Evolutionary conservation across 2,797 vertebrate species (phyloP).

Genomic region (Rhinatrema bivittatum): DNA sequence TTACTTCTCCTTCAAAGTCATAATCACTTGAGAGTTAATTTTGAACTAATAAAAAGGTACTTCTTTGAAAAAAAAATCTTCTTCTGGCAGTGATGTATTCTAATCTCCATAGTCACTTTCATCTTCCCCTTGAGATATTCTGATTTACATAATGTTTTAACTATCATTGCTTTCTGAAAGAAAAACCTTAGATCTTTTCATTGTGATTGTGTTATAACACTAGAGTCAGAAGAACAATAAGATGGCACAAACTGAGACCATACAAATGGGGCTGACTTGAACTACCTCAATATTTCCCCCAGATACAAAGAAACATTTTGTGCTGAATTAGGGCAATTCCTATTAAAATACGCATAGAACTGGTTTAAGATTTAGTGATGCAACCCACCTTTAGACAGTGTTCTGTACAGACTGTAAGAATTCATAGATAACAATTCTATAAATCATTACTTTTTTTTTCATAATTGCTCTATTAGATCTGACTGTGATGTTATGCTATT

Average conservation of each 20-base stretch:
- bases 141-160: slow-evolving; percentile 74
- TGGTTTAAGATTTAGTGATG: slow-evolving; percentile 6
- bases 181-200: slow-evolving; percentile 45
- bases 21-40: slow-evolving; percentile 24
- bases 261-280: slow-evolving; percentile 23
- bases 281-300: slow-evolving; percentile 19
- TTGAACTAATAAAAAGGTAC: slow-evolving; percentile 26
- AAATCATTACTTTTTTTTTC: too few species aligned
- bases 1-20: slow-evolving; percentile 22
- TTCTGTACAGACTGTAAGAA: slow-evolving; percentile 2
- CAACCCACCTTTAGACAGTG: background rate
- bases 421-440: too few species aligned
- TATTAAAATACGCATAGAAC: slow-evolving; percentile 16
- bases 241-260: slow-evolving; percentile 30
- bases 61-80: slow-evolving; percentile 28
- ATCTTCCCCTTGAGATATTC: slow-evolving; percentile 57
- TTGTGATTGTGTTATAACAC: slow-evolving; percentile 45
- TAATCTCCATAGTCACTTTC: slow-evolving; percentile 46
- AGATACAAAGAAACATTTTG: slow-evolving; percentile 19
- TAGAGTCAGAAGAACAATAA: slow-evolving; percentile 30
- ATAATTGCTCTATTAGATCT: too few species aligned
- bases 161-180: slow-evolving; percentile 39
- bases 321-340: slow-evolving; percentile 11
- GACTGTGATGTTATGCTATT: too few species aligned
- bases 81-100: slow-evolving; percentile 14